Evolutionary conservation across 2,888 invertebrate species (phyloP), one percentile per base, ranked within the genome.

Genomic region (Labia minor): DNA sequence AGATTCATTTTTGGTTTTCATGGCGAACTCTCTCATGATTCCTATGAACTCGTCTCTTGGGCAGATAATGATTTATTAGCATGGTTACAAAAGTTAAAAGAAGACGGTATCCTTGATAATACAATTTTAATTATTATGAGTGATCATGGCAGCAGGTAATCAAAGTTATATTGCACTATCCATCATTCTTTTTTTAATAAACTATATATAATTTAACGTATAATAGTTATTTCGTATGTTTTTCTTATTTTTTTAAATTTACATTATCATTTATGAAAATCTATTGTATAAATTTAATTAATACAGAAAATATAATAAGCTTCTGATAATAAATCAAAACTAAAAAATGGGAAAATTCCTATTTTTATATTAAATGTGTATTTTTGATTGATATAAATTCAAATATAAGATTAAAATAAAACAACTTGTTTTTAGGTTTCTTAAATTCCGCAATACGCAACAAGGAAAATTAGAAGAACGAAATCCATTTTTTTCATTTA

Each of bases 401-500:
- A n/a, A n/a, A n/a, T n/a, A n/a, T n/a, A n/a, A n/a, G n/a, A n/a
- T n/a, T n/a, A n/a, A n/a, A n/a, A n/a, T n/a, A n/a, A n/a, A n/a
- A n/a, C n/a, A 16, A 19, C 63, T 21, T 63, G 11, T 33, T 64
- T 74, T 19, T 73, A 89, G 95, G 74, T 95, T 90, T 77, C 86
- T 90, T 0, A 82, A 85, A 65, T 84, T 94, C 6, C 83, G 96
- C 0, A 85, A 88, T 72, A 95, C 94, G 0, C 80, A 92, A 4
- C 95, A 95, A 76, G 96, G 95, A 0, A 93, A 94, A 76, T 85
- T 91, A 67, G 96, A 96, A 74, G 95, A 96, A 75, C 83, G 96
- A 1, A 76, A 95, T 68, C 96, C 96, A 0, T 88, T 93, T 72
- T 90, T 95, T 76, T 86, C 88, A 0, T 84, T 95, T 66, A 79